Evolutionary conservation across 2,888 invertebrate species (phyloP).

Genomic region (Apantesis nais): DNA sequence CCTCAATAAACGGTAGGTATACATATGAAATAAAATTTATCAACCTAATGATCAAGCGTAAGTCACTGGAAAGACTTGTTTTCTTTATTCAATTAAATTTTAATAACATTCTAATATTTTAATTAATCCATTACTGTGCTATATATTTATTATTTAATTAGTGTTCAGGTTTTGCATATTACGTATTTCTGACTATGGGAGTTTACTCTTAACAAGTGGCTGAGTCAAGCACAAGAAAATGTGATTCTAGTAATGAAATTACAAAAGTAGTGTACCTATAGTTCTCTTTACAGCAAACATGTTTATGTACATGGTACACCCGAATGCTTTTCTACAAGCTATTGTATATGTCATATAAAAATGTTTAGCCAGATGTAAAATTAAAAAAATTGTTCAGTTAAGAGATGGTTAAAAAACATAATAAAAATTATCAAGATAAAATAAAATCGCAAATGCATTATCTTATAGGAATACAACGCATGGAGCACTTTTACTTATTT

Average conservation of each 20-base stretch:
- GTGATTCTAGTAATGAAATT: too few species aligned
- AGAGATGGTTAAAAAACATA: background rate
- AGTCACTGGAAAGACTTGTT: background rate
- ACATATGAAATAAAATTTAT: background rate
- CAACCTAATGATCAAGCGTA: conserved; percentile 4
- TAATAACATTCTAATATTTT: background rate
- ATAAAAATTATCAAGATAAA: conserved; percentile 6
- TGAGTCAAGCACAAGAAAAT: background rate
- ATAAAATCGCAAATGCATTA: conserved; percentile 34
- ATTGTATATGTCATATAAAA: background rate
- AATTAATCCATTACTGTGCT: background rate
- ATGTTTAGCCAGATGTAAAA: too few species aligned
- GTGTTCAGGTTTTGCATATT: background rate
- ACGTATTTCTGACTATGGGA: background rate
- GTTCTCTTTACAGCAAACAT: too few species aligned
- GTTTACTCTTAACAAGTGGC: background rate
- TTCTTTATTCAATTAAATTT: too few species aligned
- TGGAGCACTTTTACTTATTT: background rate
- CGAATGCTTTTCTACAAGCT: background rate
- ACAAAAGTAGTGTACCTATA: too few species aligned
- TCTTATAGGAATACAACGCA: conserved; percentile 9
- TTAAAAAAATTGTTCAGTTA: too few species aligned
- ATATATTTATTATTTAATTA: background rate
- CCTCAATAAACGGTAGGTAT: background rate
- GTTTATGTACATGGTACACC: too few species aligned